Evolutionary conservation across 2,797 vertebrate genomes (phyloP).

Genomic region (Smutsia gigantea): DNA sequence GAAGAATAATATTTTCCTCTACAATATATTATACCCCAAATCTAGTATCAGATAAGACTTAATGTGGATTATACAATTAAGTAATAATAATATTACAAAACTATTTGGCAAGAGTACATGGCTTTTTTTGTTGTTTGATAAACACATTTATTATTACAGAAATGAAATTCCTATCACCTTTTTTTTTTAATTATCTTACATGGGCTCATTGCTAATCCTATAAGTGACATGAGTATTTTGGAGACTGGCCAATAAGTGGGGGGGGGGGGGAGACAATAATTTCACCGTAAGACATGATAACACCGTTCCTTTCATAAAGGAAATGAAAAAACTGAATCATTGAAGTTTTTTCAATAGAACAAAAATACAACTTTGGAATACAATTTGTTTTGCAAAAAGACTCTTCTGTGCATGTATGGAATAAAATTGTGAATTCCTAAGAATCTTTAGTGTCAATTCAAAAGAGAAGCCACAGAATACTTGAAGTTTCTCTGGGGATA

Average conservation of each 20-base stretch:
- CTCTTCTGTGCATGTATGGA: neutral
- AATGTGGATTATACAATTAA: neutral
- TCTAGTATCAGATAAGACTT: neutral
- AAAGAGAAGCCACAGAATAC: neutral
- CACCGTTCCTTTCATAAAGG: neutral
- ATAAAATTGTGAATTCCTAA: neutral
- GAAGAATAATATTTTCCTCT: neutral
- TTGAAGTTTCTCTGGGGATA: neutral
- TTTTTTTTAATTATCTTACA: neutral
- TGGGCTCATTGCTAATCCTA: neutral
- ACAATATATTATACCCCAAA: neutral
- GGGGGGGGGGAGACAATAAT: neutral
- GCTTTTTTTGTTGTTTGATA: neutral
- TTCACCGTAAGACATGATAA: neutral
- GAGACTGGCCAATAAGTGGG: neutral
- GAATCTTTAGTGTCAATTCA: neutral
- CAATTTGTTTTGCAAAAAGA: neutral
- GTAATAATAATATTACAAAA: neutral
- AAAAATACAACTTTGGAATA: neutral
- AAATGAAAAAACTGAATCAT: neutral
- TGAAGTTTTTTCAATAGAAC: neutral
- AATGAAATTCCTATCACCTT: neutral
- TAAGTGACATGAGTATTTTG: neutral
- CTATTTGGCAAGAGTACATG: neutral
- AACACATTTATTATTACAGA: neutral